These are phyloP conservation scores for Fukomys damarensis DNA, from an alignment of 2,113 vertebrate genomes.

Conservation along the genomic window DNA sequence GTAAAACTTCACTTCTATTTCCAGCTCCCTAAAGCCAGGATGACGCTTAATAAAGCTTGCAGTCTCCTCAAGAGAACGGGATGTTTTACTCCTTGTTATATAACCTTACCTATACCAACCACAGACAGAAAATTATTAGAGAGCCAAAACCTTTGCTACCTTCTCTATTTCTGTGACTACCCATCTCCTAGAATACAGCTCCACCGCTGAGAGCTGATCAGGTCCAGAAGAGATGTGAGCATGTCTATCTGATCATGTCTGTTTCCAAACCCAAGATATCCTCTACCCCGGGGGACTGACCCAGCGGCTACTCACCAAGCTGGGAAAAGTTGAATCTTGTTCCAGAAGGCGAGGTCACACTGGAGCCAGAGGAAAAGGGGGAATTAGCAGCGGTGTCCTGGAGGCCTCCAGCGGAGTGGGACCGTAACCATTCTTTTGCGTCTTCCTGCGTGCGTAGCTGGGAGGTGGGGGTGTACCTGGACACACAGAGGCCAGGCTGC, in stretches of 20 bases:
- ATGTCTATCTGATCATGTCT: not conserved
- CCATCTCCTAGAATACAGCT: not conserved
- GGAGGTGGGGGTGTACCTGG: conserved; percentile 93
- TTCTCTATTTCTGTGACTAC: not conserved
- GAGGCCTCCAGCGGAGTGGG: conserved; percentile 95
- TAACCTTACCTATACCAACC: not conserved
- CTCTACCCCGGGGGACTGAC: not conserved
- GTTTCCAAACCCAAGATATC: conserved; percentile 26
- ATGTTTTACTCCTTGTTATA: not conserved
- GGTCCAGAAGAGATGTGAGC: accelerated
- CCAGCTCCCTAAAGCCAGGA: not conserved
- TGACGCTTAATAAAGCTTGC: not conserved
- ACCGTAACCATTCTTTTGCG: conserved; percentile 96
- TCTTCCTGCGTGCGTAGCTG: conserved; percentile 96
- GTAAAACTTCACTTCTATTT: conserved; percentile 55
- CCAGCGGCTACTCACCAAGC: conserved; percentile 88
- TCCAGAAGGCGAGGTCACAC: conserved; percentile 95
- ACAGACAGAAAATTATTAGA: not conserved
- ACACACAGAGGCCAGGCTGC: conserved; percentile 62
- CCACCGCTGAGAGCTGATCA: not conserved
- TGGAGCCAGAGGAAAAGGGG: conserved; percentile 96
- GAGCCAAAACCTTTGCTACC: not conserved
- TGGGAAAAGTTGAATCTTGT: conserved; percentile 97
- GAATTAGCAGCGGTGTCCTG: conserved; percentile 95
- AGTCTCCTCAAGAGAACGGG: not conserved